phyloP scores from a whole-genome alignment of 1,140 invertebrate genomes.

The Sipha flava region DNA sequence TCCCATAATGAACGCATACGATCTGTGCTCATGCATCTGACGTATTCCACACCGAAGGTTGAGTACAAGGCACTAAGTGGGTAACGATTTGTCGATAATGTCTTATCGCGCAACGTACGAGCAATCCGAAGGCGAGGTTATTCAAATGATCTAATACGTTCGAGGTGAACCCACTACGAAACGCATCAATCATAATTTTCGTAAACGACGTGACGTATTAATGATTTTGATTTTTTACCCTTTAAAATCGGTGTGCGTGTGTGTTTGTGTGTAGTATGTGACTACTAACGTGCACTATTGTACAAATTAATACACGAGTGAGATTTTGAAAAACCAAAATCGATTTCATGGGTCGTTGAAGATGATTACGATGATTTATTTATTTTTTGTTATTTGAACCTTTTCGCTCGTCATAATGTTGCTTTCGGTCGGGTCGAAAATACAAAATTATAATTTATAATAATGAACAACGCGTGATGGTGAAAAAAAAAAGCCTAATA shows the following conservation, averaged over 20 bases:
- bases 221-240: slow-evolving; percentile 4
- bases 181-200: slow-evolving; percentile 19
- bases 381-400: not conserved
- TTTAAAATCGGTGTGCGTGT: too few species aligned
- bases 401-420: not conserved
- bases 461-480: not conserved
- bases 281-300: too few species aligned
- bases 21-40: too few species aligned
- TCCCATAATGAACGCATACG: too few species aligned
- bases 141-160: not conserved
- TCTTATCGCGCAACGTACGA: not conserved
- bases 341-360: slow-evolving; percentile 13
- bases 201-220: not conserved
- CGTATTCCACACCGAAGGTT: too few species aligned
- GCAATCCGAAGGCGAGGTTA: not conserved
- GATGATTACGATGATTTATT: not conserved
- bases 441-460: slow-evolving; percentile 12
- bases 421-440: not conserved
- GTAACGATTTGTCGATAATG: not conserved
- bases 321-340: not conserved
- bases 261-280: too few species aligned
- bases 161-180: not conserved
- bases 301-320: not conserved
- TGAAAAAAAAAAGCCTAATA: not conserved
- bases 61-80: not conserved